These are phyloP conservation scores for Brachionus asplanchnoidis DNA, from an alignment of 1,140 invertebrate species.

Conservation along the genomic window DNA sequence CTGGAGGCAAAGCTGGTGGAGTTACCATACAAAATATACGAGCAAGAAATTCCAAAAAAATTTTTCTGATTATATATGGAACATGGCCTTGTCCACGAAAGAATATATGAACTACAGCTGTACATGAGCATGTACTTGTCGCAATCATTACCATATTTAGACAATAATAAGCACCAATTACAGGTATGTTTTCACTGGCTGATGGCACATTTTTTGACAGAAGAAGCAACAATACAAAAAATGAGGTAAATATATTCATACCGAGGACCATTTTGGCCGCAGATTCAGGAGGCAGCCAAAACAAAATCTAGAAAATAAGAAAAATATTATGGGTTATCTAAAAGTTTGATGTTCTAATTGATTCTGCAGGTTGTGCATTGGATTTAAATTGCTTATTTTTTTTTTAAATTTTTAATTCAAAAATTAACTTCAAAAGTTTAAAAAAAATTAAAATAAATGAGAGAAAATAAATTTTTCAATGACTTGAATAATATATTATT, in stretches of 20 bases:
- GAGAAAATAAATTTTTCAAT: no score
- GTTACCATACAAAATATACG: constrained; percentile 40
- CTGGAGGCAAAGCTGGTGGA: constrained; percentile 19
- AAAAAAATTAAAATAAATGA: no score
- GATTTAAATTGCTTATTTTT: no score
- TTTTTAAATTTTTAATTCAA: no score
- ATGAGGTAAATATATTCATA: constrained; percentile 57
- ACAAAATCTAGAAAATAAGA: constrained; percentile 49
- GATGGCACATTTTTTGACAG: constrained; percentile 55
- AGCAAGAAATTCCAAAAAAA: constrained; percentile 38
- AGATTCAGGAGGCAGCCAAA: constrained; percentile 58
- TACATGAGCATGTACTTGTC: constrained; percentile 55
- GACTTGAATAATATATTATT: no score
- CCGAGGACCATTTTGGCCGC: constrained; percentile 58
- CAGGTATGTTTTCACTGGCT: constrained; percentile 53
- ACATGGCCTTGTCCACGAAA: constrained; percentile 47
- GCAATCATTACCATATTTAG: constrained; percentile 58
- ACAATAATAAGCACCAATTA: constrained; percentile 58
- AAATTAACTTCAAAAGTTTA: no score
- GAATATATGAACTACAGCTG: constrained; percentile 56
- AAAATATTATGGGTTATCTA: no score
- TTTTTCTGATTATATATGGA: background rate
- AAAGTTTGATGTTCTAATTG: no score
- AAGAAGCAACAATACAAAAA: constrained; percentile 54
- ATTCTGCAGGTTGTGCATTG: no score